Conservation (phyloP, 2,113 vertebrate species). For the Dicentrarchus labrax region DNA sequence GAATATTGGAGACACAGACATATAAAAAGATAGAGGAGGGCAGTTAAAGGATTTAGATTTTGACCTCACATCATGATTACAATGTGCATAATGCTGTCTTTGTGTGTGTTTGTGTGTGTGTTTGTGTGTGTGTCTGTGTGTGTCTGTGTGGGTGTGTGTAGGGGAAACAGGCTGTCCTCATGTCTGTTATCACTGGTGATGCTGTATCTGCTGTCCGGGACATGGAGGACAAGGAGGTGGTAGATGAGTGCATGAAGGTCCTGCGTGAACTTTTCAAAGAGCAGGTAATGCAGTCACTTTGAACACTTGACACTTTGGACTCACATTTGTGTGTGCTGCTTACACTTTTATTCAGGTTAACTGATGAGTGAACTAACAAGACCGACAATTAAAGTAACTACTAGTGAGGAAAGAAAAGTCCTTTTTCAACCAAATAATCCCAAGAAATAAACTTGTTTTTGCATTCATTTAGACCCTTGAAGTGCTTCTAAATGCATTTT, state of each 20-base stretch:
- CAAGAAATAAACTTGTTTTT: too few species aligned
- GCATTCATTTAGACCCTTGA: too few species aligned
- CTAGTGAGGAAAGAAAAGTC: too few species aligned
- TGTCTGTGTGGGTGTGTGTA: conserved; percentile 58
- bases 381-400: too few species aligned
- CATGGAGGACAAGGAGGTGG: conserved; percentile 91
- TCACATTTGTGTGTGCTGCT: background rate
- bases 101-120: conserved; percentile 1
- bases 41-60: too few species aligned
- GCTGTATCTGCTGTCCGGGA: conserved; percentile 87
- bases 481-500: too few species aligned
- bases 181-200: conserved; percentile 95
- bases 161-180: conserved; percentile 93
- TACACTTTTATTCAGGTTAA: background rate
- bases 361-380: too few species aligned
- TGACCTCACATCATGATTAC: background rate
- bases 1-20: background rate
- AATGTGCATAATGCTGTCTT: too few species aligned
- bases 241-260: conserved; percentile 90
- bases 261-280: conserved; percentile 94
- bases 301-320: background rate
- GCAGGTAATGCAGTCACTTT: conserved; percentile 84
- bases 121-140: conserved; percentile 16
- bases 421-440: too few species aligned
- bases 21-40: background rate